Base-by-base conservation (phyloP, 2,113 vertebrate species). In the Excalfactoria chinensis region DNA sequence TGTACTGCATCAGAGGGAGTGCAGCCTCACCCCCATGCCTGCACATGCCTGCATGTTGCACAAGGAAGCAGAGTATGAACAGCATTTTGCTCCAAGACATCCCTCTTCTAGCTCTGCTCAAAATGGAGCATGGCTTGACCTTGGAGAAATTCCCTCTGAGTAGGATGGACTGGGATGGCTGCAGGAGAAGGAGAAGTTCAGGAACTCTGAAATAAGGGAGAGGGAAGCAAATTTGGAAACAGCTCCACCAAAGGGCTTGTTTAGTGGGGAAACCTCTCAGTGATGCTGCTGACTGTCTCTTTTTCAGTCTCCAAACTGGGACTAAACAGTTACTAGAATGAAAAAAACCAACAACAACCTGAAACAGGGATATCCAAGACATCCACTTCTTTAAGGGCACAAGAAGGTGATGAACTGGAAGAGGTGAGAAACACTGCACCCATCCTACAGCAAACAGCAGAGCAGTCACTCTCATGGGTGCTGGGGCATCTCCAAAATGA, bases 381-480 rank as follows among this genome's bases (percentile, higher is more conserved):
- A 66, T 48, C 21, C 3, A 26, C 84, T 78, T 84, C 82, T 56
- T 56, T 37, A 69, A 75, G n/a, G 19, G 28, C 21, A 26, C 2
- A 3, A 49, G 13, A 67, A 81, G 37, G 15, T 20, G 30, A 37
- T 3, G 6, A 37, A 6, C 23, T 71, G 46, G 37, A 32, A 71
- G 26, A 66, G 49, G 11, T 35, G 78, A 51, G 1, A 43, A 40
- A 34, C 11, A 21, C 6, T 60, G 64, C 30, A 30, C 19, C 21
- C 21, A 6, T 46, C 30, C 64, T 46, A 23, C 28, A n/a, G 9
- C 5, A 21, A n/a, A 67, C 23, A 90, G 40, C 37, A 92, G 32
- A 69, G 53, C 37, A 60, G 28, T 25, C 51, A 64, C 34, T 15
- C 32, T 28, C 2, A 0, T 10, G 6, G 21, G 3, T 19, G 8